Evolutionary conservation across 2,888 invertebrate species (phyloP).

Genomic region (Nineta flava): DNA sequence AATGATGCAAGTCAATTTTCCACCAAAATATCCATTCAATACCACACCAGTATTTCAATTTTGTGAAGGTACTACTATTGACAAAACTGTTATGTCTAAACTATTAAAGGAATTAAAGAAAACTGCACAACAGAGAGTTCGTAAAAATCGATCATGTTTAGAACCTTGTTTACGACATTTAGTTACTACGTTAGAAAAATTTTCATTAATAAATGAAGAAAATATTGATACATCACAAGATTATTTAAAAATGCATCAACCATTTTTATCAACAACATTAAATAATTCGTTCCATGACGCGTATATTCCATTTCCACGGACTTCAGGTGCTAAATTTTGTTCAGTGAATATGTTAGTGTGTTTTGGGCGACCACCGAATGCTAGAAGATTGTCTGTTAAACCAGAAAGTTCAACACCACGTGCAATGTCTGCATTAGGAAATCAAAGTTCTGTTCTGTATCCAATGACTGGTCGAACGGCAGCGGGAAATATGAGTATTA

Average conservation of each 20-base stretch:
- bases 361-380: conserved; percentile 61
- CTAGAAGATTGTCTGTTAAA: conserved; percentile 49
- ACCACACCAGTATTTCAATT: conserved; percentile 50
- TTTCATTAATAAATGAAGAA: conserved; percentile 35
- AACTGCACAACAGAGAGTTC: conserved; percentile 67
- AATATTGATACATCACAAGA: conserved; percentile 11
- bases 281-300: conserved; percentile 44
- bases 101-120: conserved; percentile 66
- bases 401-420: conserved; percentile 65
- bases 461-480: conserved; percentile 17
- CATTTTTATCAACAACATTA: conserved; percentile 17
- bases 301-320: conserved; percentile 86
- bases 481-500: conserved; percentile 30
- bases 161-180: conserved; percentile 70
- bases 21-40: conserved; percentile 55
- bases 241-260: conserved; percentile 15
- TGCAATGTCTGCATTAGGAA: conserved; percentile 55
- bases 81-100: conserved; percentile 52
- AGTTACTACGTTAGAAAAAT: conserved; percentile 44
- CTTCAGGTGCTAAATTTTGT: conserved; percentile 86
- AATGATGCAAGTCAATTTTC: conserved; percentile 50
- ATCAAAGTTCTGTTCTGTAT: conserved; percentile 14
- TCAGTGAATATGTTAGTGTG: conserved; percentile 73
- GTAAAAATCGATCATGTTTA: conserved; percentile 71
- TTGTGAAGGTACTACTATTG: conserved; percentile 45